Evolutionary conservation across 2,113 vertebrate genomes (phyloP).

Genomic region (Rhea americana): DNA sequence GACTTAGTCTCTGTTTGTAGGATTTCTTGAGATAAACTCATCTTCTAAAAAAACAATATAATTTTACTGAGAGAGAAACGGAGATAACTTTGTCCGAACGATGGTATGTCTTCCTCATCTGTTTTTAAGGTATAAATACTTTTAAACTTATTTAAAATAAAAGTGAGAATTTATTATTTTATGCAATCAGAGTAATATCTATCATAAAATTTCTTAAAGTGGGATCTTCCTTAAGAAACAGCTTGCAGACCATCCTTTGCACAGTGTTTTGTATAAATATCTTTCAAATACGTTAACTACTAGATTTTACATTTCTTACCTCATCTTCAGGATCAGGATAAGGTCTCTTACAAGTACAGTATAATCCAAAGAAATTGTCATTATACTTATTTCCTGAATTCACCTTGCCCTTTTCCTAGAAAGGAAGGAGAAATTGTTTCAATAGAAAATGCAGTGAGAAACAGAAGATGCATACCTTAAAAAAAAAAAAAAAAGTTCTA

Average conservation of each 20-base stretch:
- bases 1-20: background rate
- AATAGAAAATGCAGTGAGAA: background rate
- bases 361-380: conserved; percentile 92
- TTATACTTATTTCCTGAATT: conserved; percentile 90
- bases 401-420: conserved; percentile 84
- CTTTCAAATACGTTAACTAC: background rate
- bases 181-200: background rate
- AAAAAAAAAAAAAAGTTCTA: no score
- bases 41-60: background rate
- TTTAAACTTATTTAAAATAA: background rate
- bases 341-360: conserved; percentile 92
- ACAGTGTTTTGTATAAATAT: background rate
- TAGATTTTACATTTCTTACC: conserved; percentile 70
- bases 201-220: background rate
- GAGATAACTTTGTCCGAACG: background rate
- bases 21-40: background rate
- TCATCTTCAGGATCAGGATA: conserved; percentile 92
- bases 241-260: background rate
- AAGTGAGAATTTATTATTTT: background rate
- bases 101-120: background rate
- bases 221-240: background rate
- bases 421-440: conserved; percentile 14
- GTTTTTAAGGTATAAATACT: background rate
- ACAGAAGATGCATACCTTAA: background rate
- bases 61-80: background rate